Evolutionary conservation across 2,888 invertebrate genomes (phyloP).

Genomic region (Patella caerulea): DNA sequence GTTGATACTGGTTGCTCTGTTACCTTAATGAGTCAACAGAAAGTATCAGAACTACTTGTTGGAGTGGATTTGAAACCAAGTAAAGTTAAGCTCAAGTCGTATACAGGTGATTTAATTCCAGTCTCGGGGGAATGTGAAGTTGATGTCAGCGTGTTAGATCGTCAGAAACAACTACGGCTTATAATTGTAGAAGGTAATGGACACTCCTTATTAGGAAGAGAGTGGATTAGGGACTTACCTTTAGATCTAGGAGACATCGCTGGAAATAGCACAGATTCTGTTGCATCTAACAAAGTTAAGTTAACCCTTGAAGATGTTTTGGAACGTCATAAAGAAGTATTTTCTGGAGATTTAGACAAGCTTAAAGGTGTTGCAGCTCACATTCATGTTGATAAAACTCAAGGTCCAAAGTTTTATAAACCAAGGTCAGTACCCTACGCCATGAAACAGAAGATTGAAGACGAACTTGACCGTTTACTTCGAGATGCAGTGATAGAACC

Average conservation of each 20-base stretch:
- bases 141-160: too few relatives aligned
- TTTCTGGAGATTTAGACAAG: background rate
- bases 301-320: background rate
- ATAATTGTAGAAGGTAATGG: background rate
- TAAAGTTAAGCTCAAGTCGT: background rate
- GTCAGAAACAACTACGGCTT: too few relatives aligned
- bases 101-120: background rate
- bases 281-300: too few relatives aligned
- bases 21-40: too few relatives aligned
- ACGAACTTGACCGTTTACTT: background rate
- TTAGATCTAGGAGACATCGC: background rate
- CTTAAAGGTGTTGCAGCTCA: background rate
- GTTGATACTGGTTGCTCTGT: too few relatives aligned
- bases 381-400: background rate
- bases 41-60: too few relatives aligned
- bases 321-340: background rate
- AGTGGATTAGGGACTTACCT: background rate
- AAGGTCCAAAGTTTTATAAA: background rate
- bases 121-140: background rate
- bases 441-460: conserved; percentile 11
- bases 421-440: background rate
- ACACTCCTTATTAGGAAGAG: background rate
- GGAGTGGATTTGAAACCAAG: too few relatives aligned
- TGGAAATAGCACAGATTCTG: background rate
- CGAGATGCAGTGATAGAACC: background rate